Percentiles rank a stretch among this genome's conserved stretches.
Conservation (phyloP, 2,888 invertebrate species). For the Stenurella melanura region DNA sequence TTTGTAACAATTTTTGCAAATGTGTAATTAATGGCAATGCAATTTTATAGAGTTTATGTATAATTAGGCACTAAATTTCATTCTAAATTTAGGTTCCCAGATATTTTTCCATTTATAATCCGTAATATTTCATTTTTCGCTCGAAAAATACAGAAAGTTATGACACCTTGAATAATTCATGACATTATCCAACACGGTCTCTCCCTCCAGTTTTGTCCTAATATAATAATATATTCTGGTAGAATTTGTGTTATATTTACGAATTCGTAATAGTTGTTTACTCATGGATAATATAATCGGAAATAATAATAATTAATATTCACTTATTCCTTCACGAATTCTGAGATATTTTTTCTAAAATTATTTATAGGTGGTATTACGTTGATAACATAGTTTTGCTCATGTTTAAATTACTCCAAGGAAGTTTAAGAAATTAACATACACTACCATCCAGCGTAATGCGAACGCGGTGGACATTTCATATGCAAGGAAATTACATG, state of each 20-base stretch:
- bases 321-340: too few relatives aligned
- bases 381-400: too few relatives aligned
- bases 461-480: too few relatives aligned
- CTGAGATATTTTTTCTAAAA: too few relatives aligned
- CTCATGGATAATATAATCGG: neutral
- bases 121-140: neutral
- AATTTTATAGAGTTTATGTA: too few relatives aligned
- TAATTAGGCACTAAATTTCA: neutral
- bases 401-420: too few relatives aligned
- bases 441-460: too few relatives aligned
- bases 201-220: neutral
- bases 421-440: too few relatives aligned
- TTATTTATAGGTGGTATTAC: too few relatives aligned
- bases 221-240: neutral
- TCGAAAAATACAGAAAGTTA: conserved; percentile 1
- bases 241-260: neutral
- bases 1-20: too few relatives aligned
- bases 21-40: too few relatives aligned
- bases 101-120: neutral
- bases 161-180: conserved; percentile 4
- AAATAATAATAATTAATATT: neutral
- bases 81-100: neutral
- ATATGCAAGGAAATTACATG: too few relatives aligned
- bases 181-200: neutral
- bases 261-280: neutral